Evolutionary conservation across 2,113 vertebrate genomes (phyloP).

Genomic region (Osmerus eperlanus): DNA sequence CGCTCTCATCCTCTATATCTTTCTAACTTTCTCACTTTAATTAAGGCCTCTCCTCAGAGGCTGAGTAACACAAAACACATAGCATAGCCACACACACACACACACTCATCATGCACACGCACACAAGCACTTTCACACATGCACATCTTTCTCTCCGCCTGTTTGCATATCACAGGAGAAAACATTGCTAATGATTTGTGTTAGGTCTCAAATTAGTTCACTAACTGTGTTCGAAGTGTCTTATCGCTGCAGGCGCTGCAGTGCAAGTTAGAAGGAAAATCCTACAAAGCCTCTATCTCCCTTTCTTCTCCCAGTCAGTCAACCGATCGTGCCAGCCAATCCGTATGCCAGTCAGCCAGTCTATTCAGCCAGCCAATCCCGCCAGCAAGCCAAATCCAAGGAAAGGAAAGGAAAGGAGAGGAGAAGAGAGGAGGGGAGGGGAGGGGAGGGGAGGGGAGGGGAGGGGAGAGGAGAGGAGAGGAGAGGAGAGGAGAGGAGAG

Average conservation of each 20-base stretch:
- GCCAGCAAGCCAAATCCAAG: no score
- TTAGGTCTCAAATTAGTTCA: constrained; percentile 37
- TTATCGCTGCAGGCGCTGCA: constrained; percentile 30
- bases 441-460: not conserved
- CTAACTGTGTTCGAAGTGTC: constrained; percentile 38
- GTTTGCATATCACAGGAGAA: constrained; percentile 31
- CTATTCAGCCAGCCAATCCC: no score
- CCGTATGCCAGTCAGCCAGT: no score
- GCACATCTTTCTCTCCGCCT: constrained; percentile 26
- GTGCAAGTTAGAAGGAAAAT: constrained; percentile 44
- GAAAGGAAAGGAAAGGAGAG: not conserved
- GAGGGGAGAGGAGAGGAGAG: not conserved
- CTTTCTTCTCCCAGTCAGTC: constrained; percentile 1
- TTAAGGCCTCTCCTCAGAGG: constrained; percentile 33
- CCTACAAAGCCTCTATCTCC: constrained; percentile 28
- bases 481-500: not conserved
- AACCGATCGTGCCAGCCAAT: no score
- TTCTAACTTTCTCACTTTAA: constrained; percentile 38
- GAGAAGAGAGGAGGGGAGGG: not conserved
- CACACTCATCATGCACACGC: not conserved
- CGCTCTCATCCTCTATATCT: constrained; percentile 5
- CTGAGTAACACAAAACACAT: constrained; percentile 15
- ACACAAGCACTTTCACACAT: not conserved
- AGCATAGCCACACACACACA: not conserved
- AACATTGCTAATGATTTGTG: constrained; percentile 47